These are phyloP conservation scores for Grammomys dolichurus DNA, from an alignment of 2,113 vertebrate genomes.

Conservation along the genomic window DNA sequence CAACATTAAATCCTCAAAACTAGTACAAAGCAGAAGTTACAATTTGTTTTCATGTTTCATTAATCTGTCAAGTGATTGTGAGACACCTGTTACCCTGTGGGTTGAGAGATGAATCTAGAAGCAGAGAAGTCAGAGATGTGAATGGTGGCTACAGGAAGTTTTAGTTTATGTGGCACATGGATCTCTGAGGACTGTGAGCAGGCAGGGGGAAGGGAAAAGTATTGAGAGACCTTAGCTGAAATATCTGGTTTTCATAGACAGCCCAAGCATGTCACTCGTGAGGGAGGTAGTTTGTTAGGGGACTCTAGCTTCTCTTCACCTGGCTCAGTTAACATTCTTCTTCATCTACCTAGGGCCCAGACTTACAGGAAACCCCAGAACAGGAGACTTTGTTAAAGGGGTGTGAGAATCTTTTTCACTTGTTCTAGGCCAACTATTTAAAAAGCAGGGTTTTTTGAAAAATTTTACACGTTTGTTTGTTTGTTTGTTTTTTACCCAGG, in stretches of 20 bases:
- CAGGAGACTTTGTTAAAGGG: neutral
- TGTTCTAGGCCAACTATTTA: neutral
- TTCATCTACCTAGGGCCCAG: neutral
- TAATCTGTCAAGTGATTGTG: neutral
- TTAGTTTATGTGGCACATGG: neutral
- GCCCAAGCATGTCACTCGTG: neutral
- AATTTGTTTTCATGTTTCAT: conserved; percentile 13
- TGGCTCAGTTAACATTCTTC: neutral
- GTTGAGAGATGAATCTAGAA: neutral
- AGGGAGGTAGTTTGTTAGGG: neutral
- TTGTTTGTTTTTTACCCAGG: neutral
- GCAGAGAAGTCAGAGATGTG: neutral
- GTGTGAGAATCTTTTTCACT: neutral
- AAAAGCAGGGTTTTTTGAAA: neutral
- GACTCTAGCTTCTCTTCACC: neutral
- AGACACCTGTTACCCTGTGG: neutral
- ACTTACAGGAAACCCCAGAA: neutral
- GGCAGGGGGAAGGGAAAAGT: neutral
- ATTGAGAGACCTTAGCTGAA: neutral
- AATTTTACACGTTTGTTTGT: neutral
- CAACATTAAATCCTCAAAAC: conserved; percentile 13
- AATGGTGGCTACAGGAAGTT: neutral
- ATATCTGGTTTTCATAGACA: neutral
- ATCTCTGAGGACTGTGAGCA: neutral
- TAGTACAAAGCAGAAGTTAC: neutral